Evolutionary conservation across 2,888 invertebrate species (phyloP).

Genomic region (Lysandra bellargus): DNA sequence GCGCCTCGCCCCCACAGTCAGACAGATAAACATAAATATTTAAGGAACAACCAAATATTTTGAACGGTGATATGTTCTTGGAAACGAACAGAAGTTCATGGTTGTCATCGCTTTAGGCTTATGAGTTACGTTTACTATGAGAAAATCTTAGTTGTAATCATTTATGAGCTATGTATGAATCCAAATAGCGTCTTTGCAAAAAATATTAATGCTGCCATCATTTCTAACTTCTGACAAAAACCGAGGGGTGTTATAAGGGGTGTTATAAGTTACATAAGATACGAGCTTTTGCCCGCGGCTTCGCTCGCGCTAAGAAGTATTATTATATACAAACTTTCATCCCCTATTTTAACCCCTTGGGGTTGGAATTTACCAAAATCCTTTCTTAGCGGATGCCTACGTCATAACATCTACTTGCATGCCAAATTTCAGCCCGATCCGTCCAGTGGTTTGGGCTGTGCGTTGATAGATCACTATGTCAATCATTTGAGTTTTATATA

Average conservation of each 20-base stretch:
- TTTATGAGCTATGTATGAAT: background rate
- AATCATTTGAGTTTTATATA: too few species aligned
- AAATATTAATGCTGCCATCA: background rate
- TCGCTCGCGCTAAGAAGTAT: too few species aligned
- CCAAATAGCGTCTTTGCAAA: background rate
- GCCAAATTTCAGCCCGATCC: too few species aligned
- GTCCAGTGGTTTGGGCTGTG: too few species aligned
- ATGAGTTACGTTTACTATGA: background rate
- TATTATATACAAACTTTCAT: too few species aligned
- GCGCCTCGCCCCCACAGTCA: constrained; percentile 22
- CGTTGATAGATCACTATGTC: too few species aligned
- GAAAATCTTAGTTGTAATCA: background rate
- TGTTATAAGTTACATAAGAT: too few species aligned
- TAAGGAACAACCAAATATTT: constrained; percentile 16
- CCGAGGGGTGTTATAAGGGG: background rate
- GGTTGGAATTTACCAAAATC: too few species aligned
- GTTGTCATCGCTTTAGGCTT: background rate
- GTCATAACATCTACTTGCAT: too few species aligned
- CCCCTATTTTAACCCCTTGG: too few species aligned
- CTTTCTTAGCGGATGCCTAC: too few species aligned
- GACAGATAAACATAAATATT: constrained; percentile 29
- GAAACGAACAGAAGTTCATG: constrained; percentile 15
- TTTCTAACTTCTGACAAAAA: background rate
- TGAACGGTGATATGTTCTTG: constrained; percentile 13
- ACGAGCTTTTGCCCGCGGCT: too few species aligned